Evolutionary conservation across 2,888 invertebrate genomes (phyloP).

Genomic region (Amblyjoppa fuscipennis): DNA sequence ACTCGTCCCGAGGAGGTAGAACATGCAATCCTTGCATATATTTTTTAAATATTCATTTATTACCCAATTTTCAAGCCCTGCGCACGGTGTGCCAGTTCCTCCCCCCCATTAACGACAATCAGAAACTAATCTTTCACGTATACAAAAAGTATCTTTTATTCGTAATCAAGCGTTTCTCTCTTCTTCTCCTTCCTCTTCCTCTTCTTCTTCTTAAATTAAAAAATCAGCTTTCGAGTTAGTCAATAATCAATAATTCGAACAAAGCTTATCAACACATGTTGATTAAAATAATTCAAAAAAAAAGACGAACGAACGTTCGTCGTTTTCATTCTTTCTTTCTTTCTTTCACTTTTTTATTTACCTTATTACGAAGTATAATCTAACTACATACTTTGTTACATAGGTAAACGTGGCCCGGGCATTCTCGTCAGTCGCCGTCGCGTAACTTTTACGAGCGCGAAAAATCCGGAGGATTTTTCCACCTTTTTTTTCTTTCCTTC

Average conservation of each 20-base stretch:
- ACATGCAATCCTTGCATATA: no score
- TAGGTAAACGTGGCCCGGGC: conserved; percentile 76
- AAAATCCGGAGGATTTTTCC: neutral
- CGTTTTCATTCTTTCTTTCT: conserved; percentile 41
- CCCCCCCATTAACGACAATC: neutral
- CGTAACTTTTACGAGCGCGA: conserved; percentile 18
- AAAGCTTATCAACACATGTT: neutral
- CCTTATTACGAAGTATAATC: conserved; percentile 78
- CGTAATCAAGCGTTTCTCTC: neutral
- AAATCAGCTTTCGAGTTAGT: neutral
- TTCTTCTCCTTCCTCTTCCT: neutral
- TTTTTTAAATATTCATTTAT: no score
- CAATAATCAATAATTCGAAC: conserved; percentile 3
- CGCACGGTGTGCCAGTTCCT: neutral
- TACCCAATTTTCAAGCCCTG: no score
- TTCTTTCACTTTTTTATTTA: conserved; percentile 79
- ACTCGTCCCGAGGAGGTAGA: no score
- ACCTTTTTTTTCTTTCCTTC: conserved; percentile 9
- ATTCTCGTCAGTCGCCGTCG: conserved; percentile 39
- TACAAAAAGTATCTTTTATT: conserved; percentile 10
- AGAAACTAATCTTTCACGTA: neutral
- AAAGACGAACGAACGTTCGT: conserved; percentile 16
- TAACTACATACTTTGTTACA: conserved; percentile 84
- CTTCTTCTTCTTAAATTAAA: neutral
- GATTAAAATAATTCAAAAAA: neutral